phyloP scores from a whole-genome alignment of 1,140 invertebrate genomes.

The Chironomus striatipennis region DNA sequence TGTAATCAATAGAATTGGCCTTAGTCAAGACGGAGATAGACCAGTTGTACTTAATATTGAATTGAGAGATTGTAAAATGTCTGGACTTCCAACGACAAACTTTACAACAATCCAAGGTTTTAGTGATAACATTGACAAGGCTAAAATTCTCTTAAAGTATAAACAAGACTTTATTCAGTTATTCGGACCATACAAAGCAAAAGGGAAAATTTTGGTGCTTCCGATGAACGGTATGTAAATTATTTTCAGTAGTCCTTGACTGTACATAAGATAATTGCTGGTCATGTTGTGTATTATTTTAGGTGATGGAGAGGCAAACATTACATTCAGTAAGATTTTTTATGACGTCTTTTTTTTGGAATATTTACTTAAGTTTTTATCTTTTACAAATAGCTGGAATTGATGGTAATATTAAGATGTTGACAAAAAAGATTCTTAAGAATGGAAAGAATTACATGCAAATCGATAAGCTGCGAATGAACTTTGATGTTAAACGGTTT shows the following conservation, averaged over 20 bases:
- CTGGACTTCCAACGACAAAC: conserved; percentile 33
- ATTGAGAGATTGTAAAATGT: conserved; percentile 39
- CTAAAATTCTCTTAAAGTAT: not conserved
- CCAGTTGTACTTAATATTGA: conserved; percentile 35
- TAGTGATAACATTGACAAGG: not conserved
- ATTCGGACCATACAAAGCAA: not conserved
- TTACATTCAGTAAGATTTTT: conserved; percentile 41
- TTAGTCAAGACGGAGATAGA: conserved; percentile 29
- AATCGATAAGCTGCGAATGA: conserved; percentile 32
- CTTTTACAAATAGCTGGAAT: not conserved
- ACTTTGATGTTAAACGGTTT: conserved; percentile 28
- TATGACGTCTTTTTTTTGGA: conserved; percentile 25
- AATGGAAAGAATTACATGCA: conserved; percentile 26
- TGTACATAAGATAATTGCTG: conserved; percentile 41
- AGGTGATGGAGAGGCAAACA: conserved; percentile 43
- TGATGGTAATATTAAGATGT: conserved; percentile 12
- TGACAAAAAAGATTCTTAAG: not conserved
- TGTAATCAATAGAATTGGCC: conserved; percentile 28
- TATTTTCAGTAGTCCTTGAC: conserved; percentile 40
- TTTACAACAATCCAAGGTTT: conserved; percentile 33
- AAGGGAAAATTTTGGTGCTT: conserved; percentile 29
- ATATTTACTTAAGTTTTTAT: conserved; percentile 20
- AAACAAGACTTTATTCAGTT: not conserved
- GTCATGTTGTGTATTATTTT: too few relatives aligned
- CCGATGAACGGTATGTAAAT: conserved; percentile 41